Evolutionary conservation across 2,113 vertebrate genomes (phyloP).

Genomic region (Cyanoliseus patagonus): DNA sequence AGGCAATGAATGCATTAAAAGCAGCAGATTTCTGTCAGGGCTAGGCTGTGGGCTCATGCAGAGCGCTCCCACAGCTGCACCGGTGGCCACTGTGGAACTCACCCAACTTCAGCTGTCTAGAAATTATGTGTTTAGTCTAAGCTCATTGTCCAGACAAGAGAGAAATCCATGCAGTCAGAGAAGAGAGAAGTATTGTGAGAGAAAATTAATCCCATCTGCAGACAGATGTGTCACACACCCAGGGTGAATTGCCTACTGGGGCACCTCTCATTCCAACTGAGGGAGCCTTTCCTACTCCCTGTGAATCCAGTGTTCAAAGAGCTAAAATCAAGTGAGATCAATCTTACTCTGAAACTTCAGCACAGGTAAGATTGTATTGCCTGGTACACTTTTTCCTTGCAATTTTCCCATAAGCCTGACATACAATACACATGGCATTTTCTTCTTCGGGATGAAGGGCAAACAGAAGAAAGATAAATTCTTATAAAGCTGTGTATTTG

Average conservation of each 20-base stretch:
- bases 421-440: fast-evolving
- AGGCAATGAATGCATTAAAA: background rate
- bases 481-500: background rate
- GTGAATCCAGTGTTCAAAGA: background rate
- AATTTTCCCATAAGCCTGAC: background rate
- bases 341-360: background rate
- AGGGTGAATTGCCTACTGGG: fast-evolving
- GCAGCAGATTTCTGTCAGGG: background rate
- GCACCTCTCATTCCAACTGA: background rate
- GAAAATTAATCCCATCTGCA: background rate
- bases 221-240: fast-evolving
- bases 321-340: background rate
- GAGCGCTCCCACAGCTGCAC: background rate
- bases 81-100: background rate
- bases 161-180: background rate
- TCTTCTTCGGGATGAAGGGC: background rate
- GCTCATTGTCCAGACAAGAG: background rate
- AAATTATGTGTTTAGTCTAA: background rate
- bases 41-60: background rate
- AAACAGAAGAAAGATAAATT: background rate
- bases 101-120: background rate
- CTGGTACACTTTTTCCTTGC: background rate
- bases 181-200: background rate
- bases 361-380: background rate
- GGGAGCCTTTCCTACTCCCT: background rate